Evolutionary conservation across 2,113 vertebrate species (phyloP), one percentile per base, ranked within the genome.

Genomic region (Papio anubis): DNA sequence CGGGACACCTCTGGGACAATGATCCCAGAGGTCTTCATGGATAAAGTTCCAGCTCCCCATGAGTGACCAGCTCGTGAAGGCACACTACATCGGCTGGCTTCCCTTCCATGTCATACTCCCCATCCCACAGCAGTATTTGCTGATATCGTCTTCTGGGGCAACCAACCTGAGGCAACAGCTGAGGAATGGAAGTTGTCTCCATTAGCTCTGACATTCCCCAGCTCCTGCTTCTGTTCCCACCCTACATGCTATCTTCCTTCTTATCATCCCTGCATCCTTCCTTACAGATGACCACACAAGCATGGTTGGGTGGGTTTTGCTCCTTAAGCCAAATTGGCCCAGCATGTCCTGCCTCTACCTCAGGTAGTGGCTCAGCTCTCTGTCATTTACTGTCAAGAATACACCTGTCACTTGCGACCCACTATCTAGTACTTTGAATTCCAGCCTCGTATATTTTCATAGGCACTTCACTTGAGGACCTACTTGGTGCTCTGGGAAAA

Each of bases 261-360:
- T 61, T 75, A 66, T 12, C 0, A 23, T 8, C 32, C n/a, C 35
- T 18, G 7, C 0, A 6, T 1, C 27, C 17, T 61, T 5, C 20
- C 75, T 55, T 66, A 81, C 43, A 92, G 81, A 75, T 8, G n/a
- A 82, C 8, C 40, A 70, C 1, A 30, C 9, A 80, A 55, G 55
- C 25, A 23, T 30, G 18, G n/a, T 38, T 55, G 9, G 6, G n/a
- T 81, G 5, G 6, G 12, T 76, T 93, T 88, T 25, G 17, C 55
- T 82, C 23, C 8, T 45, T 75, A 45, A 66, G n/a, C 30, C 30
- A 88, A 45, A 75, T 6, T n/a, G 16, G 16, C n/a, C 40, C n/a
- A 92, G 21, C 3, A 4, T 4, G 4, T 79, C 38, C 38, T 90
- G 5, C 1, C 23, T 90, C 1, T 3, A 48, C 14, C 52, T 87